Conservation (phyloP, 2,888 invertebrate genomes). For the Coecobrya sp. region DNA sequence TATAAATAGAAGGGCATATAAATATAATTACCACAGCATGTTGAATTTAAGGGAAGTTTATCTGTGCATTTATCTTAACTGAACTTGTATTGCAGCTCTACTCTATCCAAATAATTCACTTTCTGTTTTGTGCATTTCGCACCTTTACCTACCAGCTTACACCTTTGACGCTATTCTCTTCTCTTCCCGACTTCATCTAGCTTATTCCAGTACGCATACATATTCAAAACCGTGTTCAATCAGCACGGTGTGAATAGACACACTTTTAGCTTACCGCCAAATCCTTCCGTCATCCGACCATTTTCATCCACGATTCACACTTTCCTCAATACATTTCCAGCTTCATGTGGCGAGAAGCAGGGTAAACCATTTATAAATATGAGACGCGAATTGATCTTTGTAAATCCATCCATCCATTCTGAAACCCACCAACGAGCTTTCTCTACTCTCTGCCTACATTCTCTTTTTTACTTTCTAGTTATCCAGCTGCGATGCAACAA, state of each 20-base stretch:
- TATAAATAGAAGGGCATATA: neutral
- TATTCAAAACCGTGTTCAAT: neutral
- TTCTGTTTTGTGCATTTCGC: no score
- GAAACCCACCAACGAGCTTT: neutral
- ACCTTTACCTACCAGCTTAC: no score
- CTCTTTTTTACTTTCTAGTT: neutral
- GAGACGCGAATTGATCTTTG: conserved; percentile 65
- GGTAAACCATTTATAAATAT: conserved; percentile 66
- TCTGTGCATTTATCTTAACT: neutral
- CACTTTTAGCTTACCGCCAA: conserved; percentile 23
- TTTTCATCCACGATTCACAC: neutral
- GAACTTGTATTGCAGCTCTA: neutral
- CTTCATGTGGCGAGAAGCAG: neutral
- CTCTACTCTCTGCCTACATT: neutral
- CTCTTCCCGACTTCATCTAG: no score
- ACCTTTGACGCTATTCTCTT: no score
- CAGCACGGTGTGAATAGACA: neutral
- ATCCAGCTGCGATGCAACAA: neutral
- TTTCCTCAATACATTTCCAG: neutral
- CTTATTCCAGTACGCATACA: neutral
- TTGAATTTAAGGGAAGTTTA: neutral
- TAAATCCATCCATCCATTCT: conserved; percentile 66
- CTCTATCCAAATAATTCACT: no score
- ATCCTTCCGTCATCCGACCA: conserved; percentile 50
- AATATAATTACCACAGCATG: neutral